These are phyloP conservation scores for Drosophila varians DNA, from an alignment of 1,140 invertebrate genomes.

Conservation along the genomic window DNA sequence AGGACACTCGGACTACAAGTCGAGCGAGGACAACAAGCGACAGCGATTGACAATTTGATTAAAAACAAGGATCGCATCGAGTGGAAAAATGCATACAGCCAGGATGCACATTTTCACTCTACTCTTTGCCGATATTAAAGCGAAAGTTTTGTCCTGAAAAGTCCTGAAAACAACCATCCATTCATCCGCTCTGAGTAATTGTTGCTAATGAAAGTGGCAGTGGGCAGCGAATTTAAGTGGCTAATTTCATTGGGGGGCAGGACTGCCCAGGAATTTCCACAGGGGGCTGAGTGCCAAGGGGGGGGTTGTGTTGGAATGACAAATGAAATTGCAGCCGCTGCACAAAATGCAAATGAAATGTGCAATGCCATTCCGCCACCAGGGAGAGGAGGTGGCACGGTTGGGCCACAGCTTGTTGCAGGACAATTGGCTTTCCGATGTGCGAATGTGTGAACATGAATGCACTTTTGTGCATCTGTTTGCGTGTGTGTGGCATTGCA, in stretches of 20 bases:
- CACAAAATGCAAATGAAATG: slow-evolving; percentile 81
- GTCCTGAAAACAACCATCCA: slow-evolving; percentile 43
- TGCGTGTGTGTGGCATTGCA: slow-evolving; percentile 39
- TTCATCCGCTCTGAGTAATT: slow-evolving; percentile 71
- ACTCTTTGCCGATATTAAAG: slow-evolving; percentile 49
- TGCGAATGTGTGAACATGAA: slow-evolving; percentile 70
- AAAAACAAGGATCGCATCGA: slow-evolving; percentile 58
- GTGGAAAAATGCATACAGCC: slow-evolving; percentile 53
- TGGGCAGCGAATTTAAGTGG: slow-evolving; percentile 62
- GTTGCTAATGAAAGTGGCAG: slow-evolving; percentile 67
- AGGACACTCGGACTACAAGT: slow-evolving; percentile 41
- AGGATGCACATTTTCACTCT: slow-evolving; percentile 37
- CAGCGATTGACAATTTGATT: slow-evolving; percentile 82
- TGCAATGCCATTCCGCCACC: slow-evolving; percentile 41
- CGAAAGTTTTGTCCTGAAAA: slow-evolving; percentile 52
- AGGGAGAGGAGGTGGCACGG: background rate
- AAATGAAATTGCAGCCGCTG: slow-evolving; percentile 78
- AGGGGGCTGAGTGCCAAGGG: background rate
- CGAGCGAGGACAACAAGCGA: slow-evolving; percentile 48
- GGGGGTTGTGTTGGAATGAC: slow-evolving; percentile 20
- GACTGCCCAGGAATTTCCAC: slow-evolving; percentile 42
- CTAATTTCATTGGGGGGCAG: slow-evolving; percentile 69
- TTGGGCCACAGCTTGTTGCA: slow-evolving; percentile 27
- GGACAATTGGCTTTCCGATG: slow-evolving; percentile 55
- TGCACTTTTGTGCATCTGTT: slow-evolving; percentile 18